These are phyloP conservation scores for Chloroceryle amazona DNA, from an alignment of 2,797 vertebrate species.

Conservation along the genomic window DNA sequence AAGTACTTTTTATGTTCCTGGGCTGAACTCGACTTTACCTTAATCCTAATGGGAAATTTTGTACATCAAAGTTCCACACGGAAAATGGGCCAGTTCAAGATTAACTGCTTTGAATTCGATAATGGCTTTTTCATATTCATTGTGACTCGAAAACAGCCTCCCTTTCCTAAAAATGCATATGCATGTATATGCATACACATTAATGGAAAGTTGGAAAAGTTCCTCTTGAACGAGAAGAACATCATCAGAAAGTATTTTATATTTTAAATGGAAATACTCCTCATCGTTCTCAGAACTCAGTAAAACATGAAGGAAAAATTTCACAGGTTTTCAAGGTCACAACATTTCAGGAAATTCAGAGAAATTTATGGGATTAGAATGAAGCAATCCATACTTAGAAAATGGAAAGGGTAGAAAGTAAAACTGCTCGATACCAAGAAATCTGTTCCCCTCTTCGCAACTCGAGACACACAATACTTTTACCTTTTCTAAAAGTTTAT, in stretches of 20 bases:
- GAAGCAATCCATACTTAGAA: background rate
- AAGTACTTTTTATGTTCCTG: background rate
- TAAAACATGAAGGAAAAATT: background rate
- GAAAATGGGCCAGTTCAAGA: background rate
- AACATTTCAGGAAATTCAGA: background rate
- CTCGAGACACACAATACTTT: background rate
- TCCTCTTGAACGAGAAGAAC: background rate
- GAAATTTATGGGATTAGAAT: background rate
- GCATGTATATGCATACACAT: background rate
- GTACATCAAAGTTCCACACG: background rate
- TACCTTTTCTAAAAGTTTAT: background rate
- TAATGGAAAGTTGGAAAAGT: background rate
- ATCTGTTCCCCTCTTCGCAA: background rate
- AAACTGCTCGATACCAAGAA: background rate
- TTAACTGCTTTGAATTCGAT: background rate
- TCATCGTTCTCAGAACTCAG: background rate
- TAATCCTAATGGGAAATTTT: background rate
- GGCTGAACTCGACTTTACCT: background rate
- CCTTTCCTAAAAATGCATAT: background rate
- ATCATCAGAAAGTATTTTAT: background rate
- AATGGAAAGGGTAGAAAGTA: background rate
- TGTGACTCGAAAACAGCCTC: background rate
- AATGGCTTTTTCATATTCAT: background rate
- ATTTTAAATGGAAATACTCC: background rate
- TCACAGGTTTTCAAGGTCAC: background rate